These are phyloP conservation scores for Temnopleurus reevesii DNA, from an alignment of 53 echinoderm and acorn worm genomes.

Conservation along the genomic window DNA sequence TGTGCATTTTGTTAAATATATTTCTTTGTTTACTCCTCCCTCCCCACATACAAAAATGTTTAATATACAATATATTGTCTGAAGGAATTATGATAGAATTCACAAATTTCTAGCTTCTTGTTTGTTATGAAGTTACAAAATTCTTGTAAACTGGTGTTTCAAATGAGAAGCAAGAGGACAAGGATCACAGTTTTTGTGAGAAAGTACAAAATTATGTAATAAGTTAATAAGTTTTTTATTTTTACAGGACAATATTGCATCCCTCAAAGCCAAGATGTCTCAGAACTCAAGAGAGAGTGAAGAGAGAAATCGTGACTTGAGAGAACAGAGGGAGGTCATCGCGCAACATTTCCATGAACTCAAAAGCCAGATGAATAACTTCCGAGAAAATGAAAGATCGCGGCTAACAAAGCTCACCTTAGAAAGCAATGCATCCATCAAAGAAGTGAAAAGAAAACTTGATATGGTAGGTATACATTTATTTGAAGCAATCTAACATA, in stretches of 20 bases:
- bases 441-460: slow-evolving; percentile 80
- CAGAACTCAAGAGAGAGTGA: slow-evolving; percentile 96
- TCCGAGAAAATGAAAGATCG: slow-evolving; percentile 86
- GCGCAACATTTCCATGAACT: slow-evolving; percentile 92
- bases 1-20: too few species aligned
- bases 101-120: too few species aligned
- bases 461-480: slow-evolving; percentile 66
- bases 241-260: slow-evolving; percentile 86
- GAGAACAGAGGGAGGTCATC: slow-evolving; percentile 91
- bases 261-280: slow-evolving; percentile 94
- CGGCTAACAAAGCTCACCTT: slow-evolving; percentile 91
- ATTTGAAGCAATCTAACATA: too few species aligned
- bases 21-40: too few species aligned
- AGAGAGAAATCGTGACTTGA: slow-evolving; percentile 85
- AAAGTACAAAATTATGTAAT: too few species aligned
- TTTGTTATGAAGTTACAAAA: too few species aligned
- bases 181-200: too few species aligned
- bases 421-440: slow-evolving; percentile 85
- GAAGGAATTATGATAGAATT: too few species aligned
- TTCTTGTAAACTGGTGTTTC: too few species aligned
- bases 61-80: too few species aligned
- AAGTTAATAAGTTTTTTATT: background rate
- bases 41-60: too few species aligned
- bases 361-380: slow-evolving; percentile 92
- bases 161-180: too few species aligned